Percentiles rank a stretch among this genome's conserved stretches.
Conservation (phyloP, 37 sponge, comb jelly and placozoan species). For the Petrosia ficiformis region DNA sequence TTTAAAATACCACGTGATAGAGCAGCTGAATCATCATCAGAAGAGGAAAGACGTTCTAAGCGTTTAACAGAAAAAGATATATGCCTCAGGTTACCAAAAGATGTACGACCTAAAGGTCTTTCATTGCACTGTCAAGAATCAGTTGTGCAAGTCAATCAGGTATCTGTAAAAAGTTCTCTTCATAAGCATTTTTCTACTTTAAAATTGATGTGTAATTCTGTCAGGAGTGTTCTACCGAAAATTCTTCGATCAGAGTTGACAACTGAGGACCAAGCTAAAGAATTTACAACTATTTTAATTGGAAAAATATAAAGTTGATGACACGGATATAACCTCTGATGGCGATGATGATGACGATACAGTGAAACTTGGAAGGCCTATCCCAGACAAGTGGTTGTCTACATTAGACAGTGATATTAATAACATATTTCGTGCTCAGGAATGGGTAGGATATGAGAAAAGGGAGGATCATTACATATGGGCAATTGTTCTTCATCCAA, state of each 20-base stretch:
- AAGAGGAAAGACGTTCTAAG: not conserved
- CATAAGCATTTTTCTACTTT: not conserved
- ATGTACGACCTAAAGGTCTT: constrained; percentile 19
- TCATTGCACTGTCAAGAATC: constrained; percentile 4
- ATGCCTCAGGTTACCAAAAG: constrained; percentile 19
- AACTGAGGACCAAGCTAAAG: too few species aligned
- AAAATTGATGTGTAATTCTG: too few species aligned
- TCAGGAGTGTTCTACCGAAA: too few species aligned
- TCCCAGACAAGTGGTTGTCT: constrained; percentile 7
- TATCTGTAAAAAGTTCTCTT: not conserved
- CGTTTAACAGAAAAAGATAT: not conserved
- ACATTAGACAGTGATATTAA: constrained; percentile 32
- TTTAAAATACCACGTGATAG: not conserved
- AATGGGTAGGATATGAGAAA: constrained; percentile 61
- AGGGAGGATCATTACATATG: constrained; percentile 28
- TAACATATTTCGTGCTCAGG: constrained; percentile 46
- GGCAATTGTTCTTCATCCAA: constrained; percentile 34
- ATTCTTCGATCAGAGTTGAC: too few species aligned
- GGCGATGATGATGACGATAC: not conserved
- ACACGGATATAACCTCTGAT: not conserved
- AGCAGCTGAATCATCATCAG: not conserved
- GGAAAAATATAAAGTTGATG: not conserved
- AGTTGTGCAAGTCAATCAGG: not conserved
- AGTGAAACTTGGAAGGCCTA: constrained; percentile 20
- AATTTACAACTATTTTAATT: too few species aligned